These are phyloP conservation scores for Tokudaia muenninki DNA, from an alignment of 2,797 vertebrate species.

Conservation along the genomic window DNA sequence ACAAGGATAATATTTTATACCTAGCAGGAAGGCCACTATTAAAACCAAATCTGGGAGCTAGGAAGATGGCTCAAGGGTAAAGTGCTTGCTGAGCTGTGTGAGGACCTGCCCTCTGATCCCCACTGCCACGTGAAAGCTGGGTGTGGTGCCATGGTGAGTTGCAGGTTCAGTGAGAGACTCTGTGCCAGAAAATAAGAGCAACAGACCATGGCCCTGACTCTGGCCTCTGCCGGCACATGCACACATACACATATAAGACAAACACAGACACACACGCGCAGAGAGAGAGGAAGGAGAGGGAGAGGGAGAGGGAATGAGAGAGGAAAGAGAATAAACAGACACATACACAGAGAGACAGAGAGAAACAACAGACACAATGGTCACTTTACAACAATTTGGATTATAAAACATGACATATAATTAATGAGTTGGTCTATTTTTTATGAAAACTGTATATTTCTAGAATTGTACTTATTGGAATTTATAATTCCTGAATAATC, in stretches of 20 bases:
- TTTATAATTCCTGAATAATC: constrained; percentile 33
- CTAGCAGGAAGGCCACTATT: background rate
- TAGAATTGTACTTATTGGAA: background rate
- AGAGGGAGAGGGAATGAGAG: too few relatives aligned
- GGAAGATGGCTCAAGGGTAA: background rate
- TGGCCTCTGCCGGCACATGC: background rate
- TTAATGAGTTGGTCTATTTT: background rate
- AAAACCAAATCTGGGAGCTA: background rate
- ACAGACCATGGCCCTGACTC: background rate
- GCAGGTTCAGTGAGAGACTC: background rate
- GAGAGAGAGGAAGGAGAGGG: background rate
- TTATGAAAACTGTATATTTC: background rate
- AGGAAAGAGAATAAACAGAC: background rate
- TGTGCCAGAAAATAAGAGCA: background rate
- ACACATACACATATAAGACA: background rate
- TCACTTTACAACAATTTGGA: constrained; percentile 42
- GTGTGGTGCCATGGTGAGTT: background rate
- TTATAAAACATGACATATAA: background rate
- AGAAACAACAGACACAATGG: background rate
- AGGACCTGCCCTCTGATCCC: background rate
- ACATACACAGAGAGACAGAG: background rate
- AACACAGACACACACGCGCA: background rate
- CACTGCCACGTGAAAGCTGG: background rate
- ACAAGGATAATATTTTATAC: background rate
- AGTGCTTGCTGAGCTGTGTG: background rate